Evolutionary conservation across 2,797 vertebrate genomes (phyloP), one percentile per base, ranked within the genome.

Genomic region (Sebastes trivittatus): DNA sequence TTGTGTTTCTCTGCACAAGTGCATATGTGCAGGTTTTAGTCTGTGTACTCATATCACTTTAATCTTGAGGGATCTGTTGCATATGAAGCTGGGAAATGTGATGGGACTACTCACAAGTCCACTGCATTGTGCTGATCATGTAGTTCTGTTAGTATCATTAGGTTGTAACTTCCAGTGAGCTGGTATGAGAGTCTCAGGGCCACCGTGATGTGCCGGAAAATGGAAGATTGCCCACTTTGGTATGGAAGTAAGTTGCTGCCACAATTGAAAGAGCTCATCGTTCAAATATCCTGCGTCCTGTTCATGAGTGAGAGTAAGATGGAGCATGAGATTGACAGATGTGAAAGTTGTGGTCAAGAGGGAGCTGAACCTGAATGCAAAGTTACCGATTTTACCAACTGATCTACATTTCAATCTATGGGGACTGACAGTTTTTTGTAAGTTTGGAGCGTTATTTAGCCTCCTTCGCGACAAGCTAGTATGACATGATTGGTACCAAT

Each of bases 141-240:
- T 36, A n/a, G 14, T 75, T 79, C 18, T 38, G 23, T 71, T 29
- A n/a, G 64, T 30, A 65, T 69, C 29, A 80, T 67, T 59, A 49
- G n/a, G 27, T 13, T 27, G 27, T 29, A 65, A 60, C 63, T 69
- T 79, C 52, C 60, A 58, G 11, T 38, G 36, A 65, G 67, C 23
- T 52, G 61, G 23, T 38, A 59, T 54, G 34, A 64, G 10, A 54
- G 27, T 71, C 60, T 58, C 16, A 54, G 52, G 49, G 9, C 52
- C 9, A 20, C 20, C 49, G 20, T 52, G 2, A 22, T 46, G n/a
- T 29, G 34, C 6, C 3, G 1, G 2, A 23, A 42, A 61, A 55
- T 29, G 14, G 14, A 18, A 3, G 14, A 46, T 46, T 36, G 6
- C n/a, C 25, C 58, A 4, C 5, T 70, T 63, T 72, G 49, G 11